Evolutionary conservation across 2,113 vertebrate genomes (phyloP).

Genomic region (Pterocles orientalis): DNA sequence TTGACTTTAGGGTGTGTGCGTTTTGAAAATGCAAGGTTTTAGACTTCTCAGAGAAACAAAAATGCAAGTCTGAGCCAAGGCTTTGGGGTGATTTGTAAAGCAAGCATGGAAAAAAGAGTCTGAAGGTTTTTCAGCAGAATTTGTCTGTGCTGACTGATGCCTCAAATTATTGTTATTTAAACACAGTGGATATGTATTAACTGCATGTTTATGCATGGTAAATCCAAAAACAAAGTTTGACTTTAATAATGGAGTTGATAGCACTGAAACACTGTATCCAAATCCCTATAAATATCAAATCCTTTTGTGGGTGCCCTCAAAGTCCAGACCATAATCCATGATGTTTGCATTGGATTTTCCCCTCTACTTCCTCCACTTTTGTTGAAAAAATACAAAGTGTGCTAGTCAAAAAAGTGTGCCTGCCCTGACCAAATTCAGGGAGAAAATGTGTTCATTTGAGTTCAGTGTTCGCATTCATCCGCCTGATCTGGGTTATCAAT

Average conservation of each 20-base stretch:
- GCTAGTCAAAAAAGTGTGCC: not conserved
- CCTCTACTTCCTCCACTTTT: not conserved
- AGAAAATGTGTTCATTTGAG: not conserved
- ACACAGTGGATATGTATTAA: not conserved
- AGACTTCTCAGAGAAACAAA: not conserved
- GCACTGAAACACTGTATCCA: not conserved
- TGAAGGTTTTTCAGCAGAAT: not conserved
- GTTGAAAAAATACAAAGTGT: not conserved
- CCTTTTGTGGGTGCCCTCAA: not conserved
- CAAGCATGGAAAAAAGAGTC: not conserved
- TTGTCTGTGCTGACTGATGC: not conserved
- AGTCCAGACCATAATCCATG: not conserved
- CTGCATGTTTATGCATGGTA: not conserved
- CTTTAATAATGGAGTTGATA: not conserved
- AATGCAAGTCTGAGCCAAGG: not conserved
- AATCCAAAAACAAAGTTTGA: not conserved
- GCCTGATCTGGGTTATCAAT: not conserved
- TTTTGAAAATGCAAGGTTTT: not conserved
- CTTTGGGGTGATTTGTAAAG: not conserved
- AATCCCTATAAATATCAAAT: not conserved
- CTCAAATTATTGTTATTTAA: not conserved
- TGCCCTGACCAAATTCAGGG: not conserved
- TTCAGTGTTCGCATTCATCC: not conserved
- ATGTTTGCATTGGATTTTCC: not conserved
- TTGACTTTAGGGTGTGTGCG: not conserved